Percentiles rank a stretch among this genome's conserved stretches.
phyloP scores from a whole-genome alignment of 2,888 invertebrate genomes.

The Dioctria rufipes region DNA sequence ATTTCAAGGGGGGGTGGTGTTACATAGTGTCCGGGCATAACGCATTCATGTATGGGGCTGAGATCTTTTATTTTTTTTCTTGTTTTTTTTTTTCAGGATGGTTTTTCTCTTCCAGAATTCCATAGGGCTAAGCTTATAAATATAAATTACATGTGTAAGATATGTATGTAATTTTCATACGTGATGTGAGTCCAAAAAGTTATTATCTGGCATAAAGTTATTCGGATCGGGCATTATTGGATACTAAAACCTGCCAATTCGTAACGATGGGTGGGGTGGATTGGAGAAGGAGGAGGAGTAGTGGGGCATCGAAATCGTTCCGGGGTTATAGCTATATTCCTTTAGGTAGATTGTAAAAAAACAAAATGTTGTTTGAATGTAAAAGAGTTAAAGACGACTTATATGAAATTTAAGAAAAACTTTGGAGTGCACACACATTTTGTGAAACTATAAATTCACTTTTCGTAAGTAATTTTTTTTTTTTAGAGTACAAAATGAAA shows the following conservation, averaged over 20 bases:
- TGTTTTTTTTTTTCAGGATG: slow-evolving; percentile 26
- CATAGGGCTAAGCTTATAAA: slow-evolving; percentile 60
- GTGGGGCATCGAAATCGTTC: background rate
- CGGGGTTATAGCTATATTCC: background rate
- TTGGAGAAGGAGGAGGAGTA: background rate
- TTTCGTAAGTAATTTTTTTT: no score
- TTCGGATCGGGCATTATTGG: slow-evolving; percentile 59
- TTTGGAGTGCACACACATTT: no score
- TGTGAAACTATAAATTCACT: no score
- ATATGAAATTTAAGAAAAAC: no score
- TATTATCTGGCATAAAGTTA: slow-evolving; percentile 60
- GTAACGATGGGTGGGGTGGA: background rate
- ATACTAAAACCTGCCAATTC: slow-evolving; percentile 53
- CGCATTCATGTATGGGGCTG: slow-evolving; percentile 43
- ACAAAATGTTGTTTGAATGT: background rate
- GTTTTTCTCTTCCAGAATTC: slow-evolving; percentile 41
- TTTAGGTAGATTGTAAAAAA: background rate
- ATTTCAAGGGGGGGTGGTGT: slow-evolving; percentile 18
- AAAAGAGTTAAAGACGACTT: background rate
- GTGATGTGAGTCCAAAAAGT: slow-evolving; percentile 62
- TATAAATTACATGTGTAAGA: slow-evolving; percentile 61
- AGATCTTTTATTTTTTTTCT: slow-evolving; percentile 50
- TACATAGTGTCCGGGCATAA: slow-evolving; percentile 43
- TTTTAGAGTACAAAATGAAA: no score
- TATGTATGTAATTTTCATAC: slow-evolving; percentile 61